Conservation (phyloP, 1,140 invertebrate species). For the Trachymyrmex cornetzi region DNA sequence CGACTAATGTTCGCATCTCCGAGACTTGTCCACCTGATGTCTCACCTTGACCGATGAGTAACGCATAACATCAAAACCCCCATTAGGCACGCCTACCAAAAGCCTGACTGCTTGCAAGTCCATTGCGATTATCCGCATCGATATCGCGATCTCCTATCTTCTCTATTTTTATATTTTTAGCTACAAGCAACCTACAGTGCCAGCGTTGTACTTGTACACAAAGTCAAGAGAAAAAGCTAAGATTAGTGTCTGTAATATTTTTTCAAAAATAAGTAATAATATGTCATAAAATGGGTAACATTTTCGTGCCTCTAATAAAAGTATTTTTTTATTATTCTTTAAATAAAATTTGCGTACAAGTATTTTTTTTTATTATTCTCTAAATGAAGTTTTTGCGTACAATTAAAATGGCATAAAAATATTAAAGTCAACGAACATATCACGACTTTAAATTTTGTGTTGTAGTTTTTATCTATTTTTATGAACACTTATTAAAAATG, state of each 20-base stretch:
- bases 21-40: conserved; percentile 58
- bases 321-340: neutral
- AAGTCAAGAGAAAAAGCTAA: neutral
- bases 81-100: conserved; percentile 40
- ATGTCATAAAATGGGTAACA: neutral
- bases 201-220: no score
- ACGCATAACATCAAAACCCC: conserved; percentile 69
- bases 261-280: neutral
- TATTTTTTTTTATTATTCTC: neutral
- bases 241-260: neutral
- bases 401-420: neutral
- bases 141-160: neutral
- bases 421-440: neutral
- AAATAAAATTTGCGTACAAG: neutral
- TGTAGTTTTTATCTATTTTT: neutral
- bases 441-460: neutral
- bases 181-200: neutral
- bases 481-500: neutral
- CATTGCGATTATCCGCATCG: neutral
- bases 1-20: conserved; percentile 45
- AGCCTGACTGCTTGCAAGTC: neutral
- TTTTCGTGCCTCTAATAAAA: neutral
- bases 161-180: neutral
- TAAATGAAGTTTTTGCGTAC: neutral
- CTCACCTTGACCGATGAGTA: conserved; percentile 63